Percentiles rank a stretch among this genome's conserved stretches.
These are phyloP conservation scores for Noctua janthina DNA, from an alignment of 2,888 invertebrate genomes.

Conservation along the genomic window DNA sequence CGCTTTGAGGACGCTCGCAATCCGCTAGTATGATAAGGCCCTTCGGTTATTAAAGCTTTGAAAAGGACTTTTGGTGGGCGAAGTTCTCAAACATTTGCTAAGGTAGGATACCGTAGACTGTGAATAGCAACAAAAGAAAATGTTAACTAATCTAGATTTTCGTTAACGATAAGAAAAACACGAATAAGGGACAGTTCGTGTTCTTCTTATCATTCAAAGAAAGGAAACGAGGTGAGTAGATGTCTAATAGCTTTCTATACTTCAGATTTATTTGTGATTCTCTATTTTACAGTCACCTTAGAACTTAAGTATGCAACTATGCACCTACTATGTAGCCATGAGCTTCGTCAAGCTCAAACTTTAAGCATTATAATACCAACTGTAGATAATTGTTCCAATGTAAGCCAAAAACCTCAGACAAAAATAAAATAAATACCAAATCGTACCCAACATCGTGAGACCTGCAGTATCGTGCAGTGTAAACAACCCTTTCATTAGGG, in stretches of 20 bases:
- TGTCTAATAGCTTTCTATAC: background rate
- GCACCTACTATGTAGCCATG: background rate
- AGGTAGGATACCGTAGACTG: background rate
- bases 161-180: background rate
- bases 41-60: too few relatives aligned
- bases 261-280: background rate
- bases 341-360: background rate
- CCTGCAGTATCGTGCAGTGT: slow-evolving; percentile 64
- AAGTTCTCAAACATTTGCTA: background rate
- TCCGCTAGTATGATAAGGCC: too few relatives aligned
- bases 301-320: background rate
- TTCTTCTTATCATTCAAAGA: background rate
- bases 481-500: slow-evolving; percentile 78
- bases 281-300: background rate
- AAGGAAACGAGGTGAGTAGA: background rate
- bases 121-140: background rate
- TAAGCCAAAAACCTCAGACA: too few relatives aligned
- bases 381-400: background rate
- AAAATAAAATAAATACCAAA: background rate
- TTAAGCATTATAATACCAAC: background rate
- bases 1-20: too few relatives aligned
- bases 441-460: slow-evolving; percentile 34
- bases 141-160: slow-evolving; percentile 26
- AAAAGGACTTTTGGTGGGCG: background rate
- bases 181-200: slow-evolving; percentile 2